These are phyloP conservation scores for Cryptomyrus ogoouensis DNA, from an alignment of 2,113 vertebrate genomes.

Conservation along the genomic window DNA sequence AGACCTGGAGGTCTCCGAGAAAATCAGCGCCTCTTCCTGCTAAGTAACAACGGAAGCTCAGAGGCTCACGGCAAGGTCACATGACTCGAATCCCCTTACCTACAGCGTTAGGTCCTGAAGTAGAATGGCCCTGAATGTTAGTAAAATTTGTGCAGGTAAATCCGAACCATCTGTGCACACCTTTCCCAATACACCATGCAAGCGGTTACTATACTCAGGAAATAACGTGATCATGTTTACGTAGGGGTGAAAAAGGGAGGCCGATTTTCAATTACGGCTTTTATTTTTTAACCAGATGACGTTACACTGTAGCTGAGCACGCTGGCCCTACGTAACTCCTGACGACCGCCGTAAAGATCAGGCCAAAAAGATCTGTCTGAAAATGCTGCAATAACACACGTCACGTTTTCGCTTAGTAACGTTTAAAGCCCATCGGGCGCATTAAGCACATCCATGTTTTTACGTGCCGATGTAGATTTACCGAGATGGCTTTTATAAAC, in stretches of 20 bases:
- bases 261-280: neutral
- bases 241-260: neutral
- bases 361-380: neutral
- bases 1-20: slow-evolving; percentile 77
- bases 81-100: neutral
- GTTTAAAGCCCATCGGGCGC: neutral
- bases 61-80: neutral
- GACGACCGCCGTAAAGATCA: neutral
- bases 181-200: neutral
- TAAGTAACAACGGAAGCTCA: slow-evolving; percentile 34
- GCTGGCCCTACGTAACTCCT: neutral
- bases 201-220: slow-evolving; percentile 26
- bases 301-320: neutral
- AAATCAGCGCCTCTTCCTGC: slow-evolving; percentile 76
- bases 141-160: neutral
- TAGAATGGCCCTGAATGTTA: neutral
- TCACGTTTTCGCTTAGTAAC: neutral
- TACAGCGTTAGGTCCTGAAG: neutral
- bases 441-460: slow-evolving; percentile 21
- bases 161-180: neutral
- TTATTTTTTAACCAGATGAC: neutral
- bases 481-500: neutral
- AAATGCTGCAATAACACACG: slow-evolving; percentile 15
- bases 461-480: slow-evolving; percentile 17
- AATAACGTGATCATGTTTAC: neutral